Conservation (phyloP, 2,113 vertebrate species). For the Zosterops borbonicus region DNA sequence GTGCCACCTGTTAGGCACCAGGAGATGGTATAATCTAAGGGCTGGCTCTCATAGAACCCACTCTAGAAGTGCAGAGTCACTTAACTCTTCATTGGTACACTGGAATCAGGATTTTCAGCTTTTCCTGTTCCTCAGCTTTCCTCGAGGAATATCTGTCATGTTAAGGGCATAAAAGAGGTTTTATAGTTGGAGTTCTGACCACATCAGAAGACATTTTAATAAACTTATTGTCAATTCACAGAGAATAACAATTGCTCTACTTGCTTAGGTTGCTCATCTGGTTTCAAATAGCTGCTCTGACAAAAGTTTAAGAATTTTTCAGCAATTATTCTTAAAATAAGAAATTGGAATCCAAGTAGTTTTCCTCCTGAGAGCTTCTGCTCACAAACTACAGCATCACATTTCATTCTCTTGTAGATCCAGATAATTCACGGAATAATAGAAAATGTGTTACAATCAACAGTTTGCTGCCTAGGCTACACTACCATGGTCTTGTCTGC, state of each 20-base stretch:
- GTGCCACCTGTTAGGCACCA: not conserved
- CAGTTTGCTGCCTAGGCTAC: not conserved
- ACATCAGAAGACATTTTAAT: not conserved
- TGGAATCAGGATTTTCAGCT: not conserved
- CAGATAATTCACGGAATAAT: not conserved
- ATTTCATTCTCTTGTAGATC: not conserved
- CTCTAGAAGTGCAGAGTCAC: not conserved
- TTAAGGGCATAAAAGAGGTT: not conserved
- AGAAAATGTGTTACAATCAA: not conserved
- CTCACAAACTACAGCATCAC: not conserved
- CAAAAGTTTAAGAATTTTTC: not conserved
- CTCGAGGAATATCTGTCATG: not conserved
- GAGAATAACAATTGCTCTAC: not conserved
- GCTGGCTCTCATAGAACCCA: fast-evolving
- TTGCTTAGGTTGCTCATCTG: not conserved
- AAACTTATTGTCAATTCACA: not conserved
- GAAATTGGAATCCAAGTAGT: not conserved
- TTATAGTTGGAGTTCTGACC: not conserved
- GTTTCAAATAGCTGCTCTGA: not conserved
- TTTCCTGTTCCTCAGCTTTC: not conserved
- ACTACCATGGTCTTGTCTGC: not conserved
- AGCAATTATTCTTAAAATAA: not conserved
- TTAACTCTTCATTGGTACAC: not conserved
- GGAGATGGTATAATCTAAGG: not conserved
- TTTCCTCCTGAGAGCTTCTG: not conserved